Conservation (phyloP, 2,797 vertebrate species). For the Odontamblyopus lacepedii region DNA sequence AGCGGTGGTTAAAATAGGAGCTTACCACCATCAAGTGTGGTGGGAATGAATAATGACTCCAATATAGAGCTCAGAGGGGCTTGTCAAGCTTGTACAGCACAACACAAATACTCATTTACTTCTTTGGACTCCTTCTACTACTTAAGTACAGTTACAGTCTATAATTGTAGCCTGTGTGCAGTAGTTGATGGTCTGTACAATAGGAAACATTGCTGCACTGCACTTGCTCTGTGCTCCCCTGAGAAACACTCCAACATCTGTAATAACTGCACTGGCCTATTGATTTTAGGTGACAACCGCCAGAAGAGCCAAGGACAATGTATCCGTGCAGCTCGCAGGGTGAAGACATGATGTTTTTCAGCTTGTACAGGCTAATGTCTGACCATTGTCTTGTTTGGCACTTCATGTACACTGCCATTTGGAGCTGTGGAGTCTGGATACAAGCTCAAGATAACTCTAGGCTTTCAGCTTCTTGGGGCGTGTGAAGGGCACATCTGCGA, state of each 20-base stretch:
- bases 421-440: neutral
- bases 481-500: too few species aligned
- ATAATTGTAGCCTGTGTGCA: neutral
- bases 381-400: neutral
- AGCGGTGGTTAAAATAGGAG: too few species aligned
- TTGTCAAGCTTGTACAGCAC: too few species aligned
- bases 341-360: neutral
- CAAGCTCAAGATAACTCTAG: neutral
- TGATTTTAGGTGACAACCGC: slow-evolving; percentile 29
- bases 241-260: slow-evolving; percentile 16
- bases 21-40: too few species aligned
- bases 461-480: too few species aligned
- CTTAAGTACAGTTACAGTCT: neutral
- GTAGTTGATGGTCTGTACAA: neutral
- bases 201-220: neutral
- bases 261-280: slow-evolving; percentile 14
- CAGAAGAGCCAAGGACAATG: slow-evolving; percentile 1
- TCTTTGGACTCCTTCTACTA: too few species aligned
- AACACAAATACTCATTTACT: too few species aligned
- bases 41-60: too few species aligned
- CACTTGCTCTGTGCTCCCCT: slow-evolving; percentile 4
- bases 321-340: neutral
- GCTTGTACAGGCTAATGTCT: neutral
- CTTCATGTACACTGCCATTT: neutral
- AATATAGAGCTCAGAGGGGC: too few species aligned